Evolutionary conservation across 1,140 invertebrate species (phyloP), one percentile per base, ranked within the genome.

Genomic region (Diorhabda carinulata): DNA sequence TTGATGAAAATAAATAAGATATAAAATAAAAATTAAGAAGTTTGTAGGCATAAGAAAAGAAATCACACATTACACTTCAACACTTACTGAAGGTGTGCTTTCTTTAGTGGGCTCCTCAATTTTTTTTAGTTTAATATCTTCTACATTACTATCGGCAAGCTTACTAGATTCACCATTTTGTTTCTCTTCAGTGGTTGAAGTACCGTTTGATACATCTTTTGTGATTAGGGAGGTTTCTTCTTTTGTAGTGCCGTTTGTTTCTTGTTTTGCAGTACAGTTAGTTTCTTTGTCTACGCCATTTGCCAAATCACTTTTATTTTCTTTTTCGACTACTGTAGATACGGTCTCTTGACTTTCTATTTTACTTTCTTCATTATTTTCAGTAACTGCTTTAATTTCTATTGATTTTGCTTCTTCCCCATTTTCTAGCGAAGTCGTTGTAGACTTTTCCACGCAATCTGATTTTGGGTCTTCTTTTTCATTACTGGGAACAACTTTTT

Each of bases 61-160:
- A 68, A 47, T 63, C 6, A 40, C 47, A 67, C 57, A 69, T 72
- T 72, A 72, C 41, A 69, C 70, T 58, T 72, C 67, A 10, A 72
- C 71, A 72, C 71, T 72, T 63, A 72, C 71, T 6, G 67, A n/a
- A 52, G 71, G 64, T 52, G 68, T 64, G 69, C 67, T 67, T 58
- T 72, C 67, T n/a, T 67, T 25, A 44, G 67, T 63, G 44, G 67
- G 59, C 47, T 72, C 71, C n/a, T 69, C 71, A 25, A 72, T 59
- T 67, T 72, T 72, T 61, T 72, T 72, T 41, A 72, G 64, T 69
- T 69, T 69, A 52, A 69, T 69, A n/a, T 72, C 70, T 10, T 58
- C 61, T 59, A 66, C 67, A 8, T 69, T 68, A 59, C n/a, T 64
- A 8, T 41, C 52, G 25, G 67, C 5, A 6, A 10, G 6, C 4